A percentile compares a stretch with the other conserved stretches of the same genome.
phyloP scores from a whole-genome alignment of 2,888 invertebrate species.

The Hymenopus coronatus region DNA sequence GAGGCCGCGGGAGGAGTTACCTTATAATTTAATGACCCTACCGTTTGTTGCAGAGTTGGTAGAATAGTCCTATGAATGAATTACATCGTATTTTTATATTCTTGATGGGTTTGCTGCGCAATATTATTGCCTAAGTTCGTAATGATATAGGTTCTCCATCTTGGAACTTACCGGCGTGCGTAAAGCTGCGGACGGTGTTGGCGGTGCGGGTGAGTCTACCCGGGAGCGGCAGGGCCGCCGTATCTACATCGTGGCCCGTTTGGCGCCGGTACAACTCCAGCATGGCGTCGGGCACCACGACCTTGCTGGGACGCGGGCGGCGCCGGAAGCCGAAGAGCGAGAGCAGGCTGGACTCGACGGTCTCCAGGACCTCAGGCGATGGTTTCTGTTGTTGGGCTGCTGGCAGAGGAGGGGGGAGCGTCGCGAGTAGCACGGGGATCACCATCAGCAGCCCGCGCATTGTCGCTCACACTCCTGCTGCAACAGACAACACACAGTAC shows the following conservation, averaged over 20 bases:
- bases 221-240: constrained; percentile 63
- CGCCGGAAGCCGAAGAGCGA: constrained; percentile 59
- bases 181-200: constrained; percentile 82
- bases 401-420: constrained; percentile 35
- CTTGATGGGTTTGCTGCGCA: too few relatives aligned
- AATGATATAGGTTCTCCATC: background rate
- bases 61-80: too few relatives aligned
- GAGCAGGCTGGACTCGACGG: constrained; percentile 59
- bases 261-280: constrained; percentile 72
- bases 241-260: constrained; percentile 59
- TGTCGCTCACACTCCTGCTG: constrained; percentile 45
- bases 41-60: too few relatives aligned
- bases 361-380: constrained; percentile 45
- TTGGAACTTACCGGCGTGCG: constrained; percentile 65
- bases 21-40: too few relatives aligned
- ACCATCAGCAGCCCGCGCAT: constrained; percentile 46
- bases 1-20: too few relatives aligned
- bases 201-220: constrained; percentile 71
- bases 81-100: too few relatives aligned
- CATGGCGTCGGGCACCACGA: constrained; percentile 74
- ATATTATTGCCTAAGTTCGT: background rate
- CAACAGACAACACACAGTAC: background rate
- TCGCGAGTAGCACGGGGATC: constrained; percentile 42
- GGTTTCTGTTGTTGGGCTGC: constrained; percentile 18
- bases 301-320: constrained; percentile 54